Percentiles rank a stretch among this genome's conserved stretches.
Evolutionary conservation across 2,888 invertebrate species (phyloP).

Genomic region (Trimorus sp.): DNA sequence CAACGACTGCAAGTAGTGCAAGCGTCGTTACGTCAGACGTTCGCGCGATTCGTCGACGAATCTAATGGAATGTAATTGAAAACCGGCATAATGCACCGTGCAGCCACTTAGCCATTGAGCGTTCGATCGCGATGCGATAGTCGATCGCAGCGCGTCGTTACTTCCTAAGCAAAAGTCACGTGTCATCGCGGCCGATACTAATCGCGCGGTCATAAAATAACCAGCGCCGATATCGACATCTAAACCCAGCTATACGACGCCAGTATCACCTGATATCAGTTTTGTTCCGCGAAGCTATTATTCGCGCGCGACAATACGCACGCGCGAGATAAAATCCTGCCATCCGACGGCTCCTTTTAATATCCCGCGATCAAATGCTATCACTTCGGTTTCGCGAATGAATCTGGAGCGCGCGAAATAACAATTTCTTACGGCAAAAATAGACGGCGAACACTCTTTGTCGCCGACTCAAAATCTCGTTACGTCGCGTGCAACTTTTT

Average conservation of each 20-base stretch:
- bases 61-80: slow-evolving; percentile 4
- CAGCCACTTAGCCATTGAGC: slow-evolving; percentile 31
- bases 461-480: too few relatives aligned
- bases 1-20: too few relatives aligned
- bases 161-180: slow-evolving; percentile 34
- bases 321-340: neutral
- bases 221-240: slow-evolving; percentile 45
- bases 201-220: slow-evolving; percentile 47
- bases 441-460: too few relatives aligned
- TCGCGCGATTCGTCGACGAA: too few relatives aligned
- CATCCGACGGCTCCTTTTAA: neutral
- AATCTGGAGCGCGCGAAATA: too few relatives aligned
- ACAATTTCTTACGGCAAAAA: too few relatives aligned
- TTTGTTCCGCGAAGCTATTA: slow-evolving; percentile 12
- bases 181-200: slow-evolving; percentile 29
- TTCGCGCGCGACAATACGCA: slow-evolving; percentile 26
- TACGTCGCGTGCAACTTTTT: too few relatives aligned
- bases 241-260: slow-evolving; percentile 30
- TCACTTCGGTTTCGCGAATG: too few relatives aligned
- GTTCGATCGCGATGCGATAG: slow-evolving; percentile 43
- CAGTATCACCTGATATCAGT: slow-evolving; percentile 7
- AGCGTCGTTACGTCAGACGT: too few relatives aligned
- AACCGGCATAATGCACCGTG: neutral
- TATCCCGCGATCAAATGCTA: neutral
- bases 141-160: slow-evolving; percentile 28